phyloP scores from a whole-genome alignment of 2,797 vertebrate genomes.

The Eulemur mongoz region DNA sequence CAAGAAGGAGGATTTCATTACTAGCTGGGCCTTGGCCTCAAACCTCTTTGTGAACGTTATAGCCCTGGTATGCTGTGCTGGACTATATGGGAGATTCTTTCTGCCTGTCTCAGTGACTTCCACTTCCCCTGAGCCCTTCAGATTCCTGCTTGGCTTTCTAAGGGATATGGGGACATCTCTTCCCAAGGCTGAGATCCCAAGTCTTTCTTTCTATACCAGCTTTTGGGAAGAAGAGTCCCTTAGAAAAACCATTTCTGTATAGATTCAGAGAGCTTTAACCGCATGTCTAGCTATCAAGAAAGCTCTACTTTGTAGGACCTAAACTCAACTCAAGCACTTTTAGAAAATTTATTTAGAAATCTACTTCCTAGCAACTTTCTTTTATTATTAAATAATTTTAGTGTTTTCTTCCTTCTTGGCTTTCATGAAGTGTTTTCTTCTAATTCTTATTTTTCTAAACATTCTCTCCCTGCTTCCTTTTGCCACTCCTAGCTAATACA shows the following conservation, averaged over 20 bases:
- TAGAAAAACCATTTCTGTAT: background rate
- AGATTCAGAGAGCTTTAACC: background rate
- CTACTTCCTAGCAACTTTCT: background rate
- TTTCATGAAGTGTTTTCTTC: background rate
- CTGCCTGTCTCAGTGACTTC: background rate
- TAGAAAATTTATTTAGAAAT: constrained; percentile 13
- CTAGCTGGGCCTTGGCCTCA: background rate
- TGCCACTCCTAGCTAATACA: background rate
- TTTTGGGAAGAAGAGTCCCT: background rate
- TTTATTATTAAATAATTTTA: background rate
- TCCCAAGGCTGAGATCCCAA: background rate
- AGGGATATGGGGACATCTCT: background rate
- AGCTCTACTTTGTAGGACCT: background rate
- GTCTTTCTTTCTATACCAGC: background rate
- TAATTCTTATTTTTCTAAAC: background rate
- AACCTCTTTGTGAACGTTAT: background rate
- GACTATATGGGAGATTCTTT: background rate
- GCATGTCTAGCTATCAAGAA: background rate
- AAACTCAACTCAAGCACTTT: background rate
- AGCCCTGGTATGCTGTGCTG: background rate
- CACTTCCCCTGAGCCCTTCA: background rate
- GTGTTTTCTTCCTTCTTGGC: constrained; percentile 36
- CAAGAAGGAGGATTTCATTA: background rate
- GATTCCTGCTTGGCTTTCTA: constrained; percentile 12
- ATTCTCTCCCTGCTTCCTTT: background rate